phyloP scores from a whole-genome alignment of 2,888 invertebrate genomes.

The Acrocyrtus sp. region DNA sequence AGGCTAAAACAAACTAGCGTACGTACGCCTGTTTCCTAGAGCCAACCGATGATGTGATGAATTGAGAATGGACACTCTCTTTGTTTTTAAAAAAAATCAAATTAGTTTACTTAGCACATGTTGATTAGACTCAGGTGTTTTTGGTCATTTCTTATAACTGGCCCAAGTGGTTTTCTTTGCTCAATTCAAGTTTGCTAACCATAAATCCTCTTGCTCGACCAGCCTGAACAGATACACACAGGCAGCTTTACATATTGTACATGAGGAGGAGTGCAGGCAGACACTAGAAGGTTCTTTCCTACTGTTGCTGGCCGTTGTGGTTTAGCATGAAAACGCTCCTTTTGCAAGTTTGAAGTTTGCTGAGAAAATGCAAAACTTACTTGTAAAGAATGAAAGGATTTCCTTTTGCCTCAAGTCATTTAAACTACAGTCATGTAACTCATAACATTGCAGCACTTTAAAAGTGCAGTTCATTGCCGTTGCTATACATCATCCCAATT shows the following conservation, averaged over 20 bases:
- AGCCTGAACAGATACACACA: conserved; percentile 31
- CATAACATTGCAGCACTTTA: background rate
- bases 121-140: background rate
- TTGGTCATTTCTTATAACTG: background rate
- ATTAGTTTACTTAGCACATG: background rate
- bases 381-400: conserved; percentile 30
- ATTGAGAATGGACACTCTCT: no score
- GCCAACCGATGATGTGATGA: no score
- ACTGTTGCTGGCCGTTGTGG: no score
- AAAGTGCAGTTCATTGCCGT: background rate
- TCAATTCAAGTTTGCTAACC: conserved; percentile 33
- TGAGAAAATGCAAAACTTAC: background rate
- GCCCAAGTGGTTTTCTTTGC: no score
- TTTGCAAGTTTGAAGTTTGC: no score
- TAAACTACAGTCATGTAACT: background rate
- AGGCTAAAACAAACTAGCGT: no score
- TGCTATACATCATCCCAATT: no score
- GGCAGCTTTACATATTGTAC: background rate
- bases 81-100: background rate
- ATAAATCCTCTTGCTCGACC: conserved; percentile 44
- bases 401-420: conserved; percentile 22
- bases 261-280: background rate
- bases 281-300: no score
- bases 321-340: no score
- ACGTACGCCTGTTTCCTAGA: no score